Evolutionary conservation across 2,888 invertebrate genomes (phyloP).

Genomic region (Brassicogethes aeneus): DNA sequence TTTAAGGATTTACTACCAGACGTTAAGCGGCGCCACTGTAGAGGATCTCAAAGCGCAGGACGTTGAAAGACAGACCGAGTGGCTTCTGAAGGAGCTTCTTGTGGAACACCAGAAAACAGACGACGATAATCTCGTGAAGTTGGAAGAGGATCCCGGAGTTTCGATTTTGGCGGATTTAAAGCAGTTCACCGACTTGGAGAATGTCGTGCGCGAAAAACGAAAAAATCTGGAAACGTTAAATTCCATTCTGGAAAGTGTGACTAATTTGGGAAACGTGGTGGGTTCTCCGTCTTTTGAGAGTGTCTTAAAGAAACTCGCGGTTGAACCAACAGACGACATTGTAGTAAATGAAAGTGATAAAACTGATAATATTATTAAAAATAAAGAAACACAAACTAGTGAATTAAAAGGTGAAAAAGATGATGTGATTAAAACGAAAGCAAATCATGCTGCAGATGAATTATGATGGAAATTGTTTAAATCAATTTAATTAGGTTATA

Average conservation of each 20-base stretch:
- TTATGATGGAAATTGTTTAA: constrained; percentile 20
- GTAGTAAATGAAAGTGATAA: constrained; percentile 17
- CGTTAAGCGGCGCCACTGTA: constrained; percentile 28
- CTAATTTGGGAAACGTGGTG: constrained; percentile 15
- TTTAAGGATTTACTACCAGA: constrained; percentile 36
- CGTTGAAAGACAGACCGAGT: constrained; percentile 32
- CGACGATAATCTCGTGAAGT: constrained; percentile 25
- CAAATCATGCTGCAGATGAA: constrained; percentile 19
- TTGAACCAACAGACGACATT: constrained; percentile 17
- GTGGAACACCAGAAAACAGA: constrained; percentile 30
- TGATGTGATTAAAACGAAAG: constrained; percentile 17
- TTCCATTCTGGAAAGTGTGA: constrained; percentile 22
- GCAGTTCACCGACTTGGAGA: constrained; percentile 12
- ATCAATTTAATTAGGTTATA: background rate
- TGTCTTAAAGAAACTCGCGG: constrained; percentile 15
- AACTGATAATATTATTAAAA: constrained; percentile 9
- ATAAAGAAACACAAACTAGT: constrained; percentile 11
- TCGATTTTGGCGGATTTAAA: constrained; percentile 22
- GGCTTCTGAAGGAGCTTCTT: constrained; percentile 34
- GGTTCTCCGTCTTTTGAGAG: constrained; percentile 16
- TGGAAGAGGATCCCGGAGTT: constrained; percentile 15
- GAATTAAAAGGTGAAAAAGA: constrained; percentile 10
- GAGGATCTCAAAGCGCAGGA: constrained; percentile 28
- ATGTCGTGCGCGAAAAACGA: constrained; percentile 10
- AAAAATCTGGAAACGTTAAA: constrained; percentile 19